Base-by-base conservation (phyloP, 2,113 vertebrate species). In the Indicator indicator region DNA sequence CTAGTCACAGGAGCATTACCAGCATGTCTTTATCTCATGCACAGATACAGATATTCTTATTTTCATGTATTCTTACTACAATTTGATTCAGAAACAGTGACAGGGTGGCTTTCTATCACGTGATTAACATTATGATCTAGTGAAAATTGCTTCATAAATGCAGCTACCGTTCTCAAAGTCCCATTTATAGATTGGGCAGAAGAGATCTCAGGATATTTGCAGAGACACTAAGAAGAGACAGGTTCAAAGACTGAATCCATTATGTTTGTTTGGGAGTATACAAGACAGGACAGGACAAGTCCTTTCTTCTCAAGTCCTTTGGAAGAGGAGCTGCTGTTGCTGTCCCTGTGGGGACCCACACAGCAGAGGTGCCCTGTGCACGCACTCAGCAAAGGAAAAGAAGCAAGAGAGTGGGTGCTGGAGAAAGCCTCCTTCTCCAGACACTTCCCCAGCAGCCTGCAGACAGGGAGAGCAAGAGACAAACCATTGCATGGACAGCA, bases 341-440 rank as follows among this genome's bases (percentile, higher is more conserved):
- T 36, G 36, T 24, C 24, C 30, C 33, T 30, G 21, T 1, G 52
- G 54, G 52, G 44, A 16, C 40, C 9, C 1, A 0, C 32, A 21
- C 13, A 67, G 27, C 65, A 38, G 28, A 50, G 12, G 20, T 30
- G 33, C 18, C 50, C 33, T 55, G 30, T 27, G 64, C 40, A 21
- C 40, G 28, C 26, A 9, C 27, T 11, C 23, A 28, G 9, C 1
- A 1, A 56, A 55, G 33, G n/a, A 54, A n/a, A 82, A 65, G 64
- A 1, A 62, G 71, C 30, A 81, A 48, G 18, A 46, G 6, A 60
- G 11, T 0, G 0, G n/a, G 32, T 1, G 1, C 40, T 52, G 33
- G 68, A 26, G 16, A 52, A 38, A 27, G 12, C 26, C 10, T n/a
- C 5, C 23, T 44, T 27, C 38, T 44, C 30, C 40, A 71, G 11